A percentile compares a stretch with the other conserved stretches of the same genome.
These are phyloP conservation scores for Xanthostigma xanthostigma DNA, from an alignment of 2,888 invertebrate genomes.

Conservation along the genomic window DNA sequence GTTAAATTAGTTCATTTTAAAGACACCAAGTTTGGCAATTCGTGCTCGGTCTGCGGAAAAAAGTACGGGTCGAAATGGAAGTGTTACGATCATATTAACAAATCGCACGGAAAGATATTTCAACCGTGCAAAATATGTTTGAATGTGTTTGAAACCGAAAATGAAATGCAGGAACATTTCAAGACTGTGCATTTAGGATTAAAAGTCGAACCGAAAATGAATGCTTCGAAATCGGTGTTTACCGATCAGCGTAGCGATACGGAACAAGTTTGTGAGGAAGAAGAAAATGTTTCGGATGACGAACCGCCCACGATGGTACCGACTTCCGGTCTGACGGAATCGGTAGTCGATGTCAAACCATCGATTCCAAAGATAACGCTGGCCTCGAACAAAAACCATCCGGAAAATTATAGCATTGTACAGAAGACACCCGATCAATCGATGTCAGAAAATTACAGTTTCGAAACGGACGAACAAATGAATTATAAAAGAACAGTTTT, in stretches of 20 bases:
- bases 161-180: constrained; percentile 33
- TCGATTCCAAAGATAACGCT: constrained; percentile 3
- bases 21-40: constrained; percentile 32
- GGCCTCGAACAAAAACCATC: constrained; percentile 2
- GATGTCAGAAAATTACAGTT: neutral
- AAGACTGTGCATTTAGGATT: constrained; percentile 24
- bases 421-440: neutral
- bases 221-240: neutral
- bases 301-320: constrained; percentile 2
- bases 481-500: constrained; percentile 1
- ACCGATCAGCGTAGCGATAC: neutral
- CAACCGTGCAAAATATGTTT: constrained; percentile 41
- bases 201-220: neutral
- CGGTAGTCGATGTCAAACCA: neutral
- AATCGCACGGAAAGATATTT: constrained; percentile 40
- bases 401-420: neutral
- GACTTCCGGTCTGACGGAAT: too few species aligned
- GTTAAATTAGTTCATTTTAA: constrained; percentile 34
- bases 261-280: constrained; percentile 5
- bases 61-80: constrained; percentile 43
- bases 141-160: constrained; percentile 37
- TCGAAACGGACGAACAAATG: too few species aligned
- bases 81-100: constrained; percentile 40
- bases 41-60: constrained; percentile 42
- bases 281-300: neutral